These are phyloP conservation scores for Calliphora vomitoria DNA, from an alignment of 2,888 invertebrate genomes.

Conservation along the genomic window DNA sequence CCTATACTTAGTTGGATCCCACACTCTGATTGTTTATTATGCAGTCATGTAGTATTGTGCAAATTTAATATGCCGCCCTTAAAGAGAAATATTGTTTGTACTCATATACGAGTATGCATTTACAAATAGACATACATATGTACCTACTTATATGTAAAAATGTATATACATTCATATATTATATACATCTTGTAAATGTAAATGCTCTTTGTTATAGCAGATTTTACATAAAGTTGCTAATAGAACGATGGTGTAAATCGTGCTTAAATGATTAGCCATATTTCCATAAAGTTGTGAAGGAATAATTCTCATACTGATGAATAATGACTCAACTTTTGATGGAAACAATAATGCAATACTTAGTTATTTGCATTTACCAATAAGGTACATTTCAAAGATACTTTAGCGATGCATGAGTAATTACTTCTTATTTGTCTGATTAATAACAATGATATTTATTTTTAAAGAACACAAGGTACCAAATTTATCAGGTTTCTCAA, in stretches of 20 bases:
- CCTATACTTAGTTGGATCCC: conserved; percentile 36
- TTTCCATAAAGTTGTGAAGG: conserved; percentile 55
- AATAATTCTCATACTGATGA: conserved; percentile 32
- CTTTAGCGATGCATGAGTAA: too few relatives aligned
- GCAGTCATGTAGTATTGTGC: conserved; percentile 47
- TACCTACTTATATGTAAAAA: not conserved
- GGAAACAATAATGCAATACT: not conserved
- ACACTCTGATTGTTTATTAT: conserved; percentile 52
- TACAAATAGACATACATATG: not conserved
- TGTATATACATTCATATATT: not conserved
- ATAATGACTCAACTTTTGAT: conserved; percentile 3
- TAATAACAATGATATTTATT: too few relatives aligned
- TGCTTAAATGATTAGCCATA: conserved; percentile 62
- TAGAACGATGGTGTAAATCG: conserved; percentile 53
- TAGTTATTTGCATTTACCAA: not conserved
- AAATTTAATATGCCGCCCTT: conserved; percentile 60
- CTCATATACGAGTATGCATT: not conserved
- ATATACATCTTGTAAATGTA: conserved; percentile 13
- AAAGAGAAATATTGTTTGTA: conserved; percentile 27
- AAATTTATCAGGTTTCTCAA: too few relatives aligned
- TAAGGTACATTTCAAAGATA: too few relatives aligned
- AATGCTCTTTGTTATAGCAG: conserved; percentile 26
- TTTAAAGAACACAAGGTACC: too few relatives aligned
- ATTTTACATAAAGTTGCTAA: conserved; percentile 48
- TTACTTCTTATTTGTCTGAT: too few relatives aligned